Evolutionary conservation across 2,113 vertebrate species (phyloP).

Genomic region (Psammodynastes pulverulentus): DNA sequence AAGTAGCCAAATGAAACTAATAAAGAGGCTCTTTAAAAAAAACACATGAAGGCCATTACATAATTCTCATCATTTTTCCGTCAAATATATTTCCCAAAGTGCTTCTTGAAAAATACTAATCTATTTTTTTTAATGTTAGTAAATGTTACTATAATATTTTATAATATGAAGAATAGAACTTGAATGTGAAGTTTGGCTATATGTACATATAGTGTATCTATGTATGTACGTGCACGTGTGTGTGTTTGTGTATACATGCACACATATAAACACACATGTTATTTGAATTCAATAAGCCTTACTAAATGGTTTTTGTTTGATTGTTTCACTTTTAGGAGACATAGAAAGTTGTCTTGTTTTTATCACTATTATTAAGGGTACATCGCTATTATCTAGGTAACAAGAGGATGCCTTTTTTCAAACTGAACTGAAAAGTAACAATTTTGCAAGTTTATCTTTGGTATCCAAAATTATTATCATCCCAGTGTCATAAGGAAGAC

Average conservation of each 20-base stretch:
- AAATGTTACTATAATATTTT: background rate
- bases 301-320: background rate
- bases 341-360: background rate
- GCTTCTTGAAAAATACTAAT: background rate
- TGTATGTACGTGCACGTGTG: too few species aligned
- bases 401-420: background rate
- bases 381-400: too few species aligned
- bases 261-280: background rate
- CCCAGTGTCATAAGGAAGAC: background rate
- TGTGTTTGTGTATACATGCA: too few species aligned
- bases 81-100: background rate
- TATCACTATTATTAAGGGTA: background rate
- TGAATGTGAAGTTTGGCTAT: background rate
- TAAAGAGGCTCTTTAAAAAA: background rate
- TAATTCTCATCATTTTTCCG: conserved; percentile 18
- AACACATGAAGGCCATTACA: background rate
- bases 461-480: background rate
- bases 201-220: background rate
- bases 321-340: background rate
- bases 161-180: background rate
- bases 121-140: background rate
- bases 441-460: background rate
- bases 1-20: background rate
- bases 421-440: background rate
- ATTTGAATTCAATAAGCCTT: background rate